A percentile compares a stretch with the other conserved stretches of the same genome.
These are phyloP conservation scores for Heterotilapia buettikoferi DNA, from an alignment of 2,113 vertebrate genomes.

Conservation along the genomic window DNA sequence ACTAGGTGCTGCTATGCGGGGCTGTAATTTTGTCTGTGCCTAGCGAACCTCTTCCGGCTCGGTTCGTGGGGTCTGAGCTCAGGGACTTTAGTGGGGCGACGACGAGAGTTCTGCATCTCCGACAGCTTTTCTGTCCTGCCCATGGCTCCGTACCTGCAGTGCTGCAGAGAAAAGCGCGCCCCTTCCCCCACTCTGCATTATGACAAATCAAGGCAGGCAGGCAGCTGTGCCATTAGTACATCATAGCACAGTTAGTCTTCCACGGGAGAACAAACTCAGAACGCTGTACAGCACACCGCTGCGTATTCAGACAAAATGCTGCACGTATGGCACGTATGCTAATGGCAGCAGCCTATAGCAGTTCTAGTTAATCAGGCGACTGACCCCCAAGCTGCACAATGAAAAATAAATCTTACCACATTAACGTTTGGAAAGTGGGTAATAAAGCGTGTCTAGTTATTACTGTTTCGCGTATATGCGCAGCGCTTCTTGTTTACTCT, in stretches of 20 bases:
- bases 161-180: slow-evolving; percentile 76
- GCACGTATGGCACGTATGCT: background rate
- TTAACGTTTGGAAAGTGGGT: background rate
- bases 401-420: background rate
- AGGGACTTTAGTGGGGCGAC: slow-evolving; percentile 20
- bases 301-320: background rate
- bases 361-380: slow-evolving; percentile 3
- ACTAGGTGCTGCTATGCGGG: slow-evolving; percentile 1
- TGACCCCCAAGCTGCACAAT: background rate
- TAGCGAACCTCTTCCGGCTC: background rate
- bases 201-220: slow-evolving; percentile 85
- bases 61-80: slow-evolving; percentile 14
- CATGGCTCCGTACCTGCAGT: slow-evolving; percentile 82
- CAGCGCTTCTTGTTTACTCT: background rate
- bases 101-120: slow-evolving; percentile 52
- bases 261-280: slow-evolving; percentile 34
- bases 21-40: background rate
- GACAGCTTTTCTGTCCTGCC: slow-evolving; percentile 69
- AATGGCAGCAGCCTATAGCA: background rate
- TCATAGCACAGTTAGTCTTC: slow-evolving; percentile 65
- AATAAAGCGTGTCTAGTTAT: background rate
- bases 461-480: background rate
- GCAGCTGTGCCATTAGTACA: slow-evolving; percentile 76
- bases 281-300: slow-evolving; percentile 2
- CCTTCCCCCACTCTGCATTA: slow-evolving; percentile 84